A percentile compares a stretch with the other conserved stretches of the same genome.
phyloP scores from a whole-genome alignment of 2,797 vertebrate genomes.

The Tachyglossus aculeatus region DNA sequence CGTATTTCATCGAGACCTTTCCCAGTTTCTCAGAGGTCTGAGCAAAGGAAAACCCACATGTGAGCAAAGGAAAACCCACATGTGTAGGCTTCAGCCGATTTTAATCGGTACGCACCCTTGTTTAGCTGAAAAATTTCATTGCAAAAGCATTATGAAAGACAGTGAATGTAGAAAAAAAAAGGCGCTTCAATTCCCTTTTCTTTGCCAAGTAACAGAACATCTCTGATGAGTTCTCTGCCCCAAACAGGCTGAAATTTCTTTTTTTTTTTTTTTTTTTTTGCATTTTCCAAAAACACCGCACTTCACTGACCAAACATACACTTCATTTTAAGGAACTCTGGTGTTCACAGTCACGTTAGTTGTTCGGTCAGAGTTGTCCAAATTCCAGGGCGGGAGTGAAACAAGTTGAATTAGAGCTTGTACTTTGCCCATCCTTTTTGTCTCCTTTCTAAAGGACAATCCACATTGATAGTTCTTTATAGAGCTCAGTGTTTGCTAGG shows the following conservation, averaged over 20 bases:
- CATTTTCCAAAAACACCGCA: not conserved
- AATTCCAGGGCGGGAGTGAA: constrained; percentile 32
- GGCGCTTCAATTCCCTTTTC: no score
- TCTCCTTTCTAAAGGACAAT: constrained; percentile 1
- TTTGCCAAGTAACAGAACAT: no score
- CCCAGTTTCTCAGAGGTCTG: no score
- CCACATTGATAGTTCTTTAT: not conserved
- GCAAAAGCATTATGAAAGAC: no score
- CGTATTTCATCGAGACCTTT: no score
- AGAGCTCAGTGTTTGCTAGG: not conserved
- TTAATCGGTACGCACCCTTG: no score
- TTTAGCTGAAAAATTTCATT: no score
- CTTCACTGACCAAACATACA: constrained; percentile 11
- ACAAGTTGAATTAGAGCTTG: constrained; percentile 13
- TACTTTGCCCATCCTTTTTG: constrained; percentile 3
- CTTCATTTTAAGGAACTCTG: constrained; percentile 1
- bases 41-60: no score
- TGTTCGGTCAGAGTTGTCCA: constrained; percentile 29
- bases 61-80: no score
- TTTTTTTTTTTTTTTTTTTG: not conserved
- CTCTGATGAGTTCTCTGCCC: no score
- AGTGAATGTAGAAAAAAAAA: no score
- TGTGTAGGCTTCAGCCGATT: no score
- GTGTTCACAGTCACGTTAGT: constrained; percentile 21
- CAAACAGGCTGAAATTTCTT: not conserved